Conservation (phyloP, 1,140 invertebrate species). For the Saccostrea cuccullata region DNA sequence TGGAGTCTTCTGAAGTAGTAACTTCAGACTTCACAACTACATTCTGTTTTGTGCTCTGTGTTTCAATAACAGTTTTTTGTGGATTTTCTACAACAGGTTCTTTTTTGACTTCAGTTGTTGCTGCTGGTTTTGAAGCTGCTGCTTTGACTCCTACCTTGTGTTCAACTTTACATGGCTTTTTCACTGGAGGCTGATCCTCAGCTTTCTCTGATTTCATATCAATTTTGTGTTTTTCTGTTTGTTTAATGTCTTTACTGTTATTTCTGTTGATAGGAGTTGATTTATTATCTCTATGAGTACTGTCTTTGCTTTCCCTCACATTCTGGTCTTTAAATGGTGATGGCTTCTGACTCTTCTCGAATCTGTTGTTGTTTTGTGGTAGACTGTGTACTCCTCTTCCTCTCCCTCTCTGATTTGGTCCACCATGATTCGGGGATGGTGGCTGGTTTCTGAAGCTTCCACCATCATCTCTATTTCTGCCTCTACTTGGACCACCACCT, state of each 20-base stretch:
- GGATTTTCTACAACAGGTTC: neutral
- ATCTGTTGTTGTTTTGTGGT: neutral
- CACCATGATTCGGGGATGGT: neutral
- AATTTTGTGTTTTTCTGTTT: slow-evolving; percentile 3
- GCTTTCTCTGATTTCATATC: neutral
- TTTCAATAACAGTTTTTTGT: neutral
- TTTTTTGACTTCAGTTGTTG: neutral
- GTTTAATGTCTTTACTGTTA: slow-evolving; percentile 10
- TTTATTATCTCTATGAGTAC: slow-evolving; percentile 5
- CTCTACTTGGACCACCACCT: slow-evolving; percentile 33
- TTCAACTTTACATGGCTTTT: slow-evolving; percentile 12
- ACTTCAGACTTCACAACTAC: neutral
- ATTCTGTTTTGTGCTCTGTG: neutral
- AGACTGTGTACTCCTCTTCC: neutral
- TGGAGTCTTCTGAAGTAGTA: neutral
- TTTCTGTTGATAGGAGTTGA: neutral
- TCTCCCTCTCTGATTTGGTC: slow-evolving; percentile 6
- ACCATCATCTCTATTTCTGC: slow-evolving; percentile 25
- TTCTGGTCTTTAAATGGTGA: neutral
- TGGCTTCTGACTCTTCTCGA: neutral
- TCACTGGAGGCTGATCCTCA: neutral
- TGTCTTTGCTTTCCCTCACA: neutral
- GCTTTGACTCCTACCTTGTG: neutral
- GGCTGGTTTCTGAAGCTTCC: slow-evolving; percentile 19
- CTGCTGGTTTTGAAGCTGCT: neutral